Evolutionary conservation across 2,113 vertebrate species (phyloP).

Genomic region (Naja naja): DNA sequence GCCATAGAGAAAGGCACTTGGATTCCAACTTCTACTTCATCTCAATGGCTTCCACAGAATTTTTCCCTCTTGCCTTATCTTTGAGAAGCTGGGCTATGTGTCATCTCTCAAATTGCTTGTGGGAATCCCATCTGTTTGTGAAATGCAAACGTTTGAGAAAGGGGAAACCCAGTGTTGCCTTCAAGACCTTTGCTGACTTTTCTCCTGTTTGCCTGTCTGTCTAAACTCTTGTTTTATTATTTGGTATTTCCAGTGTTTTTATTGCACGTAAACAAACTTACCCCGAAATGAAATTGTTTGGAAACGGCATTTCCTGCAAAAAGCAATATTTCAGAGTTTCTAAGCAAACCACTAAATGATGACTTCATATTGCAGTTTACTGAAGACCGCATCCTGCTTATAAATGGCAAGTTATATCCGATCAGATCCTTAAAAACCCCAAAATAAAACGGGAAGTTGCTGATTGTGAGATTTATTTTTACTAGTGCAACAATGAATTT

Average conservation of each 20-base stretch:
- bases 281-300: constrained; percentile 21
- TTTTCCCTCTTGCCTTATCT: not conserved
- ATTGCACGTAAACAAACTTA: constrained; percentile 34
- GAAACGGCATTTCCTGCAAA: constrained; percentile 36
- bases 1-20: not conserved
- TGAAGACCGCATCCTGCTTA: constrained; percentile 8
- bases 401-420: constrained; percentile 21
- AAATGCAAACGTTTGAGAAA: not conserved
- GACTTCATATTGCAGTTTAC: constrained; percentile 39
- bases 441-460: not conserved
- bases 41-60: not conserved
- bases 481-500: constrained; percentile 3
- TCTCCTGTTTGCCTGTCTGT: not conserved
- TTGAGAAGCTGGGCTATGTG: not conserved
- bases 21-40: not conserved
- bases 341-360: constrained; percentile 15
- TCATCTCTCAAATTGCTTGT: not conserved
- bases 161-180: not conserved
- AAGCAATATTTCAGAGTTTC: constrained; percentile 17
- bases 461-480: constrained; percentile 45
- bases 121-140: not conserved
- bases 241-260: constrained; percentile 31
- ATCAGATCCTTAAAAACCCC: constrained; percentile 10
- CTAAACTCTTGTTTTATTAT: constrained; percentile 32
- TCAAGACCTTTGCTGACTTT: not conserved